Evolutionary conservation across 2,113 vertebrate species (phyloP).

Genomic region (Spea bombifrons): DNA sequence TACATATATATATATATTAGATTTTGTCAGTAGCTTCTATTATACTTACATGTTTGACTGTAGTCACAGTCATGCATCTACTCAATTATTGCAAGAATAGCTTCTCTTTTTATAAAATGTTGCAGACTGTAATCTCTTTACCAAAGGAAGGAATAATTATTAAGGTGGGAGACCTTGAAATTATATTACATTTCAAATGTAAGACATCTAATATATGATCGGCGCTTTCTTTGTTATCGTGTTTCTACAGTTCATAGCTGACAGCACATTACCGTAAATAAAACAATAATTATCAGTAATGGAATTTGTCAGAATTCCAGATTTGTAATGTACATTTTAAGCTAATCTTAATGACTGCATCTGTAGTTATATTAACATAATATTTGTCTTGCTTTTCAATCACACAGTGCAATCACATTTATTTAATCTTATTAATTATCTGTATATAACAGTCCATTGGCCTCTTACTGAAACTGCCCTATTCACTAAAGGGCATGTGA

Average conservation of each 20-base stretch:
- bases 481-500: too few relatives aligned
- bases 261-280: neutral
- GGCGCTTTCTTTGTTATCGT: neutral
- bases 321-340: neutral
- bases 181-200: neutral
- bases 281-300: neutral
- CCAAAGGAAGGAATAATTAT: neutral
- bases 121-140: neutral
- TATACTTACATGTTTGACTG: too few relatives aligned
- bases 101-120: neutral
- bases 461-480: neutral
- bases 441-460: neutral
- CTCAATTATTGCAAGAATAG: neutral
- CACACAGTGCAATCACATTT: constrained; percentile 1
- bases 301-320: neutral
- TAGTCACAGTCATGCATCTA: too few relatives aligned
- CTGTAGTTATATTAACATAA: neutral
- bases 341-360: constrained; percentile 3
- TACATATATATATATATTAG: too few relatives aligned
- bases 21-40: too few relatives aligned
- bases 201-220: constrained; percentile 1
- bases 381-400: neutral
- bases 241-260: neutral
- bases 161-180: neutral
- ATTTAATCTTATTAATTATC: neutral